Evolutionary conservation across 2,797 vertebrate species (phyloP), one percentile per base, ranked within the genome.

Genomic region (Poeciliopsis infans): DNA sequence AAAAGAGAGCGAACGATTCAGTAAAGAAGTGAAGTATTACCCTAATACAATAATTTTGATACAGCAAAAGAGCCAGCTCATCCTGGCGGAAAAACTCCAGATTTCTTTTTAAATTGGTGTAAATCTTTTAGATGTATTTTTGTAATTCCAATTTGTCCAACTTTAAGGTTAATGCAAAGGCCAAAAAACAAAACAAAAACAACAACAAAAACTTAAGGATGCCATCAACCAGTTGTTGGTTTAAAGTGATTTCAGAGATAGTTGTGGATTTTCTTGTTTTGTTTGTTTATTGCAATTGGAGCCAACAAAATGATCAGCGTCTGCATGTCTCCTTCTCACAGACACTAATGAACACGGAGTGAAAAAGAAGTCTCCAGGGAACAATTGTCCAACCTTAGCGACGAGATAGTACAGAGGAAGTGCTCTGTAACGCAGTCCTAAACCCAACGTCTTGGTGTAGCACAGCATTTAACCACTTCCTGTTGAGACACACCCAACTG

Each of bases 321-420:
- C 61, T 64, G 31, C 16, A 64, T 64, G 61, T 64, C 61, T 64
- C 33, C 16, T 64, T 64, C 61, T 64, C 16, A 64, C 16, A 1
- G 7, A 64, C 61, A 20, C 31, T 36, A 36, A 64, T 64, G 31
- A 36, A 64, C 18, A 3, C 1, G 8, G 13, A 10, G 61, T 64
- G 33, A 3, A 64, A 12, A 28, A 7, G 15, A 64, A 64, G 61
- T 20, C 28, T 18, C 71, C 20, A 49, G 72, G 49, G 76, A 36
- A 79, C 80, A 83, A 92, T 87, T 82, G 87, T 90, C 84, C 87
- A 83, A 84, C 79, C 77, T 90, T 85, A 75, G 84, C 87, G 87
- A 69, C 80, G 81, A 72, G 78, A 88, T 13, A 76, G 82, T 87
- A 88, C 88, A 88, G 77, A 70, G 79, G 81, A 84, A 88, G 74